Base-by-base conservation (phyloP, 2,797 vertebrate species). In the Galago senegalensis region DNA sequence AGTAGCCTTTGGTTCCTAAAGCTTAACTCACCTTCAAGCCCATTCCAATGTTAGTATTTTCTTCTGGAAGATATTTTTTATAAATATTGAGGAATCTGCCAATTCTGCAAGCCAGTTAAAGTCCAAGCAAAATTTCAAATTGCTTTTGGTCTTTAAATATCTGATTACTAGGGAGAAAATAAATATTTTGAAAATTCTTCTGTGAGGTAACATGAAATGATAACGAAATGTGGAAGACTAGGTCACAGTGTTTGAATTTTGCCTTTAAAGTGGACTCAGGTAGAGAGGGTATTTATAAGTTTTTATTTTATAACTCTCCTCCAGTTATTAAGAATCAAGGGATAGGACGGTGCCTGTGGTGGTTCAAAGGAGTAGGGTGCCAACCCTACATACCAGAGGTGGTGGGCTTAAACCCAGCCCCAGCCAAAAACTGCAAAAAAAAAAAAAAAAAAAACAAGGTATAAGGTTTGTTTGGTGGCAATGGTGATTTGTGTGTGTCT, bases 91-190 rank as follows among this genome's bases (percentile, higher is more conserved):
- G 43, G 23, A 63, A 53, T 69, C 29, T 83, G 6, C 16, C 46
- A 94, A 20, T 89, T 89, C 18, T 29, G 4, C 27, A 82, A 90
- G 14, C 2, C 14, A 91, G 8, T 70, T 6, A 43, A 90, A 56
- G 21, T 83, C 13, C 21, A 88, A 63, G 46, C 1, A 70, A 89
- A 77, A 18, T 5, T 16, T 5, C 20, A 77, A 75, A 86, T 3
- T 60, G 46, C 21, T 60, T 88, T 89, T 87, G 29, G 46, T 94
- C 34, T 96, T 89, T 46, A 94, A 93, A 75, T 69, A 70, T 46
- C n/a, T 95, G 29, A 88, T 77, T 60, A 76, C 18, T 67, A 84
- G 79, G 18, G 58, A 85, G 81, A 84, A 43, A 56, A 60, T 31
- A 94, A 18, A 20, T 53, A 6, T 37, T 43, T 86, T 4, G n/a